Evolutionary conservation across 2,797 vertebrate genomes (phyloP).

Genomic region (Nannoperca obscura): DNA sequence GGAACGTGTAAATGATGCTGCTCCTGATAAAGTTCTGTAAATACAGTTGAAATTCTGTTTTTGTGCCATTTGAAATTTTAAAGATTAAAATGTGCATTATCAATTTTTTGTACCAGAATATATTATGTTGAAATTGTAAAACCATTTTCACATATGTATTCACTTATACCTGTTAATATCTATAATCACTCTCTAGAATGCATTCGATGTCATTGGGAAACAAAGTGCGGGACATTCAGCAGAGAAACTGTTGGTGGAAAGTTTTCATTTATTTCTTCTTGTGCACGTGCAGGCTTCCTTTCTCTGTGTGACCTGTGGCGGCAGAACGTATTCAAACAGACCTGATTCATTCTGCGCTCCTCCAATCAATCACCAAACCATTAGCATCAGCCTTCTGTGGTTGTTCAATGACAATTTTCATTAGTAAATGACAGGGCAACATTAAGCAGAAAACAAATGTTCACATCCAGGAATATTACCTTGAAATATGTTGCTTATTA

Average conservation of each 20-base stretch:
- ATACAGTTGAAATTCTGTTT: slow-evolving; percentile 16
- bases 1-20: slow-evolving; percentile 25
- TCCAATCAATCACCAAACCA: slow-evolving; percentile 47
- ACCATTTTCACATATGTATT: background rate
- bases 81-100: too few relatives aligned
- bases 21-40: slow-evolving; percentile 29
- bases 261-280: slow-evolving; percentile 3
- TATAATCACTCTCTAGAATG: background rate
- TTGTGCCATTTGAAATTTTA: slow-evolving; percentile 4
- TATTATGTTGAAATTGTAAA: background rate
- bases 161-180: background rate
- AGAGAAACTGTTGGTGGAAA: background rate
- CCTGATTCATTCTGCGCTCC: slow-evolving; percentile 23
- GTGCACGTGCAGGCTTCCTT: background rate
- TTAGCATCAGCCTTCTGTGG: slow-evolving; percentile 14
- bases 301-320: slow-evolving; percentile 8
- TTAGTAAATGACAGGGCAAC: slow-evolving; percentile 43
- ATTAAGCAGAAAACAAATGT: slow-evolving; percentile 51
- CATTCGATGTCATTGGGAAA: background rate
- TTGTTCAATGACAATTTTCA: slow-evolving; percentile 21
- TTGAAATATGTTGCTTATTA: slow-evolving; percentile 56
- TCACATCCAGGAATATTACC: slow-evolving; percentile 32
- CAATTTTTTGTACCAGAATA: background rate
- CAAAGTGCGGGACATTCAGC: background rate
- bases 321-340: slow-evolving; percentile 18